Evolutionary conservation across 1,140 invertebrate genomes (phyloP), one percentile per base, ranked within the genome.

Genomic region (Ruditapes philippinarum): DNA sequence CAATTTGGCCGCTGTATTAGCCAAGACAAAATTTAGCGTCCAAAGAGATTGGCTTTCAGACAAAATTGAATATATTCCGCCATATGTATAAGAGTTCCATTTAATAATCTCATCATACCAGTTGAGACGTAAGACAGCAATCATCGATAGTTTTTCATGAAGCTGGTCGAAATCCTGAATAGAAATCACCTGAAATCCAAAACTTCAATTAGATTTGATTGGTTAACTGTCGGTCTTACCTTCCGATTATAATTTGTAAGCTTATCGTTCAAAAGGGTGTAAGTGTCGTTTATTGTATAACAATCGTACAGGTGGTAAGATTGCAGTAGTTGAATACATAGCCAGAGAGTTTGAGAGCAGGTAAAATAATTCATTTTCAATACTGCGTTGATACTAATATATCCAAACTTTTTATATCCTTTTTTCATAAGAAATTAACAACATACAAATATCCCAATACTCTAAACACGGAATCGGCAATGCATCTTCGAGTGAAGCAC

Each of bases 81-180:
- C 81, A n/a, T 83, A 83, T 2, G 42, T 40, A 70, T 1, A 28
- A 12, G 81, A 45, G 38, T 83, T 83, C 81, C 81, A 83, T 51
- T n/a, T 31, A 9, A 83, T 70, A 4, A 33, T n/a, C 45, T 70
- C 42, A 28, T 83, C 81, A 11, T 14, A 33, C 81, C 81, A 83
- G 11, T 31, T 11, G n/a, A 83, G 25, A 73, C 14, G n/a, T 4
- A 83, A 7, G n/a, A 51, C 14, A 19, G 36, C 65, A 19, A 40
- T 17, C 11, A 83, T 31, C 0, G 60, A 31, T 5, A 83, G 25
- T 45, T 40, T 70, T 45, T 70, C 25, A 49, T 28, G 28, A 12
- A 73, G 28, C 40, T 83, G 62, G n/a, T 83, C 81, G 19, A 83
- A 62, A 14, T 83, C 81, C 5, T 42, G 51, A 12, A 83, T 70